Percentiles rank a stretch among this genome's conserved stretches.
Evolutionary conservation across 1,140 invertebrate genomes (phyloP).

Genomic region (Drosophila seguyi): DNA sequence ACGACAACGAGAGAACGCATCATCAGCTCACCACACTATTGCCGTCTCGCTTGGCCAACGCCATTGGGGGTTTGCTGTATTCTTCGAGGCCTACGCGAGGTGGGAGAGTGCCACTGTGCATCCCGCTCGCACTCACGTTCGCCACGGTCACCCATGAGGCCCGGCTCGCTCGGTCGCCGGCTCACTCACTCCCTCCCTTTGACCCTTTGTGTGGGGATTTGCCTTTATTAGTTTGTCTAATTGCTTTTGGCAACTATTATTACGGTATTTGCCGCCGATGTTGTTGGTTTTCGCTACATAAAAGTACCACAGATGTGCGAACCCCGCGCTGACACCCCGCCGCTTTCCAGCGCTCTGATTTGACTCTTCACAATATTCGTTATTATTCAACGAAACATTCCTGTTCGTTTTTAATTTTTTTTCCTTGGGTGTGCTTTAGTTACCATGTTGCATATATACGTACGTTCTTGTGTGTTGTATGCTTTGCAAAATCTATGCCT

Average conservation of each 20-base stretch:
- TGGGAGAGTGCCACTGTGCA: constrained; percentile 26
- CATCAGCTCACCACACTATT: constrained; percentile 37
- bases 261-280: constrained; percentile 57
- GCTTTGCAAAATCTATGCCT: constrained; percentile 20
- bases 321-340: constrained; percentile 51
- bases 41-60: constrained; percentile 71
- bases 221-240: constrained; percentile 83
- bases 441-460: constrained; percentile 33
- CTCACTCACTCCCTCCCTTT: constrained; percentile 11
- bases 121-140: constrained; percentile 31
- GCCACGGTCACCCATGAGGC: constrained; percentile 25
- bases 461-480: neutral
- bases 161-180: constrained; percentile 13
- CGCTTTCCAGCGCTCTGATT: constrained; percentile 54
- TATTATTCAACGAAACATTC: constrained; percentile 26
- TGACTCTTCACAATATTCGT: constrained; percentile 61
- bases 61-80: constrained; percentile 72
- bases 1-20: constrained; percentile 37
- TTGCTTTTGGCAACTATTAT: constrained; percentile 83
- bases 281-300: constrained; percentile 44
- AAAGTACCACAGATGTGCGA: constrained; percentile 77
- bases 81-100: constrained; percentile 65
- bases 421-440: constrained; percentile 59
- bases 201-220: constrained; percentile 64
- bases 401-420: constrained; percentile 34